Base-by-base conservation (phyloP, 2,888 invertebrate species). In the Petrophora chlorosata region DNA sequence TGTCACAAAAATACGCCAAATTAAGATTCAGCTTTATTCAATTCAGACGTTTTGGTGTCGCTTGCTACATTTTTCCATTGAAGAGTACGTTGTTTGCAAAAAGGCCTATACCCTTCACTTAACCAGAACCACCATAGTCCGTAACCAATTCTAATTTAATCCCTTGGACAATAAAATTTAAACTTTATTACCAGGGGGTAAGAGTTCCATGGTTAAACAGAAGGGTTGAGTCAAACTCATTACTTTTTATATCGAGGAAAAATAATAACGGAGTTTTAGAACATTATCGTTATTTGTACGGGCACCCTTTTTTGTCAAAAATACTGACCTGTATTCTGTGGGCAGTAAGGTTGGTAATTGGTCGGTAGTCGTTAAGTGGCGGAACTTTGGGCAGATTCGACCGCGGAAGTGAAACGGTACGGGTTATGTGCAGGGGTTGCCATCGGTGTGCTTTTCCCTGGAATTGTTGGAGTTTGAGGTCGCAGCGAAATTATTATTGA, bases 211-310 rank as follows among this genome's bases (percentile, higher is more conserved):
- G 63, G 50, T 29, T 35, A 35, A 36, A 12, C 28, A 30, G 28
- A 52, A 50, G 53, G 56, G 44, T 51, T 45, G 42, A 44, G 65
- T 43, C 56, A 65, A 66, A 62, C 66, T 61, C 76, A 74, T 80
- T 76, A 76, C 71, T 76, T 82, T 80, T 82, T 80, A 81, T 78
- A 76, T 64, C 70, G 68, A 69, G 72, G 73, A 73, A 71, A 72
- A 75, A 73, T 67, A 70, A 78, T 76, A 76, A 78, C 73, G 70
- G 67, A 64, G 71, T 72, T 57, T 73, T 72, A 67, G 75, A 75
- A 72, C 65, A 73, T 73, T 70, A 75, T 71, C 75, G 73, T 77
- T 69, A 75, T 72, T 65, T 57, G 63, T 60, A 66, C 61, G 66
- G 61, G 46, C 56, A 56, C 63, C 66, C 67, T 67, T 73, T 29